Conservation (phyloP, 2,797 vertebrate genomes). For the Fratercula arctica region DNA sequence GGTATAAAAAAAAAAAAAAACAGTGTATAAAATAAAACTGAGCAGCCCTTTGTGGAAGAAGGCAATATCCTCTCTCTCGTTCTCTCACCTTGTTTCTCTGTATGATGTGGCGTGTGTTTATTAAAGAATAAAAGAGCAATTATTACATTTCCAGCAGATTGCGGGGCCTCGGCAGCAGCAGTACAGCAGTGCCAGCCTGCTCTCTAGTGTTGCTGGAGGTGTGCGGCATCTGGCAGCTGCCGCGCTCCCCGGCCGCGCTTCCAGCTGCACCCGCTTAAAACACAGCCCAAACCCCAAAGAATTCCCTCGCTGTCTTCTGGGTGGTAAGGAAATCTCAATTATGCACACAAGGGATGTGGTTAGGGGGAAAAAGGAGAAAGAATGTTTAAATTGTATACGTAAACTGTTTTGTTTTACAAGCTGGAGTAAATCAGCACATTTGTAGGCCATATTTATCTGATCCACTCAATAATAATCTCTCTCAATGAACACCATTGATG, state of each 20-base stretch:
- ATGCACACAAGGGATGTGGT: constrained; percentile 78
- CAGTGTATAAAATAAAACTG: not conserved
- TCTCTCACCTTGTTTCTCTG: constrained; percentile 20
- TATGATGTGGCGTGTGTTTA: constrained; percentile 34
- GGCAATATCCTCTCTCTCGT: not conserved
- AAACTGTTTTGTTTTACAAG: constrained; percentile 82
- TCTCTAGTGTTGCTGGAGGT: constrained; percentile 73
- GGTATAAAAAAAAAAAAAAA: not conserved
- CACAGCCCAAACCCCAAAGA: constrained; percentile 76
- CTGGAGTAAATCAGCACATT: constrained; percentile 83
- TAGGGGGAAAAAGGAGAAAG: constrained; percentile 65
- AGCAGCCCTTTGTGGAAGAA: constrained; percentile 19
- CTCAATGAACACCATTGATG: constrained; percentile 71
- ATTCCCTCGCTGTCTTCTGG: constrained; percentile 68
- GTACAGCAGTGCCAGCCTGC: constrained; percentile 75
- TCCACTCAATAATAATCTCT: constrained; percentile 62
- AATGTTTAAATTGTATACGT: constrained; percentile 78
- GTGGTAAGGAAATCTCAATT: constrained; percentile 80
- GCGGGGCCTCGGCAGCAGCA: not conserved
- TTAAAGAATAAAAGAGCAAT: constrained; percentile 47
- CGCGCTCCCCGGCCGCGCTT: not conserved
- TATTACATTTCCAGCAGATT: constrained; percentile 11
- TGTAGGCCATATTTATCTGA: constrained; percentile 84
- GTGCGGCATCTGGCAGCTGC: constrained; percentile 42
- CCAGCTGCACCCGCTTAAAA: constrained; percentile 78